phyloP scores from a whole-genome alignment of 2,888 invertebrate species.

The Agonopterix arenella region DNA sequence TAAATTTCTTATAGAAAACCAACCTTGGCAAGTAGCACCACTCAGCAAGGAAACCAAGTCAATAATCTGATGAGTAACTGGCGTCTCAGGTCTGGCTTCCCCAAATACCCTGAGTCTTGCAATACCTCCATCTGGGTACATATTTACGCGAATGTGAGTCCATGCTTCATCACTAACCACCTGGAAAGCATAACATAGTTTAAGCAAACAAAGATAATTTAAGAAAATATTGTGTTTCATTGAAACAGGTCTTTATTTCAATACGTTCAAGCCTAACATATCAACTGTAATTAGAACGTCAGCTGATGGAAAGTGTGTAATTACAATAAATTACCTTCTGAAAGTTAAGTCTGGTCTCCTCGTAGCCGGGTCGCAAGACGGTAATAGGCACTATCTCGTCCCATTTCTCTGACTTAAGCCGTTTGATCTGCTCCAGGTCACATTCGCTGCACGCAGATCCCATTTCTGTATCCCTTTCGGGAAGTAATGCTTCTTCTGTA shows the following conservation, averaged over 20 bases:
- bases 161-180: conserved; percentile 66
- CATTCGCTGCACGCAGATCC: conserved; percentile 67
- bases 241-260: too few species aligned
- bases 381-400: conserved; percentile 74
- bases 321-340: conserved; percentile 49
- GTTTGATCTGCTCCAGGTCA: conserved; percentile 57
- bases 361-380: conserved; percentile 71
- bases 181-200: conserved; percentile 20
- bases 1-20: neutral
- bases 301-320: neutral
- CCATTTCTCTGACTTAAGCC: conserved; percentile 73
- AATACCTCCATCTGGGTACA: conserved; percentile 81
- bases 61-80: conserved; percentile 48
- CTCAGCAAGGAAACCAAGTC: conserved; percentile 72
- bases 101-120: conserved; percentile 78
- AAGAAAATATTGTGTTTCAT: too few species aligned
- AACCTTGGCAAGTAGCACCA: conserved; percentile 74
- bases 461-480: conserved; percentile 54
- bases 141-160: conserved; percentile 78
- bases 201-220: too few species aligned
- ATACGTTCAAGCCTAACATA: too few species aligned
- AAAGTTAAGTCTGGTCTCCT: conserved; percentile 76
- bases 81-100: conserved; percentile 55
- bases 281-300: too few species aligned
- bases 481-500: conserved; percentile 64